Evolutionary conservation across 2,113 vertebrate genomes (phyloP).

Genomic region (Bubo scandiacus): DNA sequence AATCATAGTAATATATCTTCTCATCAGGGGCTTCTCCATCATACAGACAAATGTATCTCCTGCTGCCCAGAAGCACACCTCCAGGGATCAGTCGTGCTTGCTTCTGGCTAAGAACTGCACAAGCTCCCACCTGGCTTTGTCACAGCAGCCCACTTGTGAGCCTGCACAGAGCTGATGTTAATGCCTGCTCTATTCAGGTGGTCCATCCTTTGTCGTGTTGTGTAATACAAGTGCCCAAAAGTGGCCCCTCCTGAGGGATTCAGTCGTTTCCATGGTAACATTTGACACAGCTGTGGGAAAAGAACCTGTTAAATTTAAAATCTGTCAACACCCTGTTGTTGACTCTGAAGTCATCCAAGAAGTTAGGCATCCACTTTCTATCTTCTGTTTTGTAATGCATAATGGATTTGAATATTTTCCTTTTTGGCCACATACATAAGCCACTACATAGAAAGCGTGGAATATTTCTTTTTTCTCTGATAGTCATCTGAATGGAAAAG

Average conservation of each 20-base stretch:
- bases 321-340: neutral
- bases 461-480: neutral
- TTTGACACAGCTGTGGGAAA: neutral
- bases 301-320: neutral
- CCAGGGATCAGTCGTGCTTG: neutral
- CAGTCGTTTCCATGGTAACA: neutral
- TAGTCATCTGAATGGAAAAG: neutral
- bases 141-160: neutral
- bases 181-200: neutral
- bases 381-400: neutral
- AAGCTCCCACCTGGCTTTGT: neutral
- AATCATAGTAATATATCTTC: neutral
- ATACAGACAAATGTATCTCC: neutral
- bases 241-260: neutral
- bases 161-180: neutral
- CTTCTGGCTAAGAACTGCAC: neutral
- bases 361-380: neutral
- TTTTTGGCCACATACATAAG: neutral
- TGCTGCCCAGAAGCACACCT: neutral
- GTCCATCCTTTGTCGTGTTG: neutral
- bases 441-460: neutral
- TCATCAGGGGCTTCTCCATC: neutral
- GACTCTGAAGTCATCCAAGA: neutral
- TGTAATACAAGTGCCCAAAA: neutral
- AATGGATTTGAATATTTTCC: neutral